phyloP scores from a whole-genome alignment of 2,113 vertebrate species.

The Leiothrix lutea region DNA sequence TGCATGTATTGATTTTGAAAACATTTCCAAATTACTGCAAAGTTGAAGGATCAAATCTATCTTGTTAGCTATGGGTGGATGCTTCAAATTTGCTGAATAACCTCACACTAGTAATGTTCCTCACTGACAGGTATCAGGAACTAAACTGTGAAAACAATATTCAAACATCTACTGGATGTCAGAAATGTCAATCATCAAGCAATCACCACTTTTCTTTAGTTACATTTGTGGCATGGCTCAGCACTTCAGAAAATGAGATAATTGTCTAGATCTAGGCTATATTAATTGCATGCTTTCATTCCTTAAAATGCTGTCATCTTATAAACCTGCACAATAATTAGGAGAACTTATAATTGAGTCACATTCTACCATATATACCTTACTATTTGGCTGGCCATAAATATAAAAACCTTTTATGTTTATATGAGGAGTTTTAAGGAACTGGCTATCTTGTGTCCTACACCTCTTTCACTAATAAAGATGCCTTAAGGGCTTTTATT shows the following conservation, averaged over 20 bases:
- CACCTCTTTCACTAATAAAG: background rate
- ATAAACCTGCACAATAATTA: background rate
- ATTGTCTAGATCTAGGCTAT: background rate
- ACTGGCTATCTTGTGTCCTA: background rate
- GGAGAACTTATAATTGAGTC: background rate
- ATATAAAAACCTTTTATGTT: background rate
- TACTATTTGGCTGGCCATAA: background rate
- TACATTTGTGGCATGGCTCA: background rate
- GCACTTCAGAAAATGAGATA: background rate
- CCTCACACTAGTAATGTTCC: background rate
- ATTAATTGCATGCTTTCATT: background rate
- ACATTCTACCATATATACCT: background rate
- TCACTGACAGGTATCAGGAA: background rate
- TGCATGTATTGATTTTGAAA: background rate
- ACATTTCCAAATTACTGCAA: background rate
- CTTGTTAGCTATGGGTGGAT: background rate
- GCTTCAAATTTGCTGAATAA: background rate
- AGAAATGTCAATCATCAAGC: background rate
- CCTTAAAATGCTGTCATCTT: background rate
- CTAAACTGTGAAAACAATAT: background rate
- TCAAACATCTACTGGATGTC: background rate
- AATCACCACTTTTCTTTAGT: background rate
- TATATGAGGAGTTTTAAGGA: background rate
- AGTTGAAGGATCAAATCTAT: background rate
- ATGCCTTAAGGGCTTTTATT: background rate